Conservation (phyloP, 2,797 vertebrate genomes). For the Rhinophrynus dorsalis region DNA sequence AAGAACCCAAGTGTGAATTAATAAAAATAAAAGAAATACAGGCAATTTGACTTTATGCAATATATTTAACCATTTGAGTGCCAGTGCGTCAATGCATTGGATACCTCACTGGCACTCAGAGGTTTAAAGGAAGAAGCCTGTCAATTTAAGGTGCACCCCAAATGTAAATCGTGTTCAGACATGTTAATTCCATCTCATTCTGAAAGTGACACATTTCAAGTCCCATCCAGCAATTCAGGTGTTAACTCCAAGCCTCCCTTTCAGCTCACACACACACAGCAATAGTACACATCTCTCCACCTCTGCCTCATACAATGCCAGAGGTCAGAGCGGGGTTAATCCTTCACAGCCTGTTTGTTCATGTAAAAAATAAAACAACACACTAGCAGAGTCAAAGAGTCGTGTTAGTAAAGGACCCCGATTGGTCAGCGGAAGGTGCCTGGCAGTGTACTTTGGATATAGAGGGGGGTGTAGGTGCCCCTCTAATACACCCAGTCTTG, state of each 20-base stretch:
- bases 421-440: not conserved
- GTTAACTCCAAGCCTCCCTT: not conserved
- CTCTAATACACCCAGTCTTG: conserved; percentile 1
- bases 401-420: not conserved
- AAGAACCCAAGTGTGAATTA: no score
- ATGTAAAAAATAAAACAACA: not conserved
- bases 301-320: conserved; percentile 6
- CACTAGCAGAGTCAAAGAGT: not conserved
- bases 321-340: conserved; percentile 44
- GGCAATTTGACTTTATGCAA: no score
- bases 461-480: not conserved
- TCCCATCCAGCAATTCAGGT: not conserved
- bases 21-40: no score
- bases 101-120: no score
- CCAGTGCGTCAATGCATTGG: no score
- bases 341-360: conserved; percentile 5
- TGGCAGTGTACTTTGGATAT: conserved; percentile 20
- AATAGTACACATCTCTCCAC: not conserved
- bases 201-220: no score
- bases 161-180: no score
- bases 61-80: no score
- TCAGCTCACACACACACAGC: not conserved
- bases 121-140: no score
- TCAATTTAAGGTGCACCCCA: no score
- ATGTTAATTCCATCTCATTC: no score